These are phyloP conservation scores for Yponomeuta sedellus DNA, from an alignment of 2,888 invertebrate genomes.

Conservation along the genomic window DNA sequence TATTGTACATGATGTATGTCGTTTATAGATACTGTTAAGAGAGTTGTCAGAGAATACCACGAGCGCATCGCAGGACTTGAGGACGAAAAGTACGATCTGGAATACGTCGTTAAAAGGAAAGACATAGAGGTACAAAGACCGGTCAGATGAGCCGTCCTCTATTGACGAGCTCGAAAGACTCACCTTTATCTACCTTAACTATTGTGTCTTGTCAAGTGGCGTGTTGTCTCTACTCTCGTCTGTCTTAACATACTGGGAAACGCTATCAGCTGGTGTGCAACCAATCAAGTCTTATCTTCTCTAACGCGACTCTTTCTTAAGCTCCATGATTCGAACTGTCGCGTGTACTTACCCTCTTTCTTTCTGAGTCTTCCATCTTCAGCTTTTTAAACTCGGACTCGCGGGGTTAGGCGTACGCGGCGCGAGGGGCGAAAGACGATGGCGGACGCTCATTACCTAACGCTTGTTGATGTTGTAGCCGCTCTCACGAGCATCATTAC, in stretches of 20 bases:
- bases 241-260: slow-evolving; percentile 55
- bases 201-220: slow-evolving; percentile 59
- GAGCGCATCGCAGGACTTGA: slow-evolving; percentile 92
- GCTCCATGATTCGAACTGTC: slow-evolving; percentile 54
- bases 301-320: slow-evolving; percentile 60
- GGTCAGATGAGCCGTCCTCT: slow-evolving; percentile 46
- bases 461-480: slow-evolving; percentile 74
- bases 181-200: slow-evolving; percentile 49
- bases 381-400: slow-evolving; percentile 19
- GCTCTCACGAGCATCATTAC: slow-evolving; percentile 82
- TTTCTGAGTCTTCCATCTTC: slow-evolving; percentile 39
- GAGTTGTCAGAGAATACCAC: slow-evolving; percentile 89
- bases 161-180: slow-evolving; percentile 65
- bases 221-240: slow-evolving; percentile 60
- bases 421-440: slow-evolving; percentile 1
- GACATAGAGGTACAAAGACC: slow-evolving; percentile 93
- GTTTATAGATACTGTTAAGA: slow-evolving; percentile 84
- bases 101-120: slow-evolving; percentile 98
- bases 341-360: slow-evolving; percentile 50
- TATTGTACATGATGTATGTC: slow-evolving; percentile 41
- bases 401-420: slow-evolving; percentile 2
- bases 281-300: slow-evolving; percentile 39
- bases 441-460: slow-evolving; percentile 38
- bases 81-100: slow-evolving; percentile 98
- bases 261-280: slow-evolving; percentile 44